These are phyloP conservation scores for Leucoraja erinaceus DNA, from an alignment of 2,113 vertebrate species.

Conservation along the genomic window DNA sequence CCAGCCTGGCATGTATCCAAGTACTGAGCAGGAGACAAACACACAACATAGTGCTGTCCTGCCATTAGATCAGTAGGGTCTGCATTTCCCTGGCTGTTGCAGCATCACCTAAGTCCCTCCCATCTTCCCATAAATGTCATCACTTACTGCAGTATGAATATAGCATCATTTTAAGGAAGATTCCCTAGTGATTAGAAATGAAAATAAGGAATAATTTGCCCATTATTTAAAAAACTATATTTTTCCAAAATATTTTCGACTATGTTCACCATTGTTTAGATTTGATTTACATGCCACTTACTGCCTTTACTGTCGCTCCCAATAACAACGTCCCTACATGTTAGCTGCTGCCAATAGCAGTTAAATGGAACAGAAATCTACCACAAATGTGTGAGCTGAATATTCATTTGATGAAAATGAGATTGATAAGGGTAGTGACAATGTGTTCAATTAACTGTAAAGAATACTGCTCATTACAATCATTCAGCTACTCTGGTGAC, in stretches of 20 bases:
- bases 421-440: neutral
- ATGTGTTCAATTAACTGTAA: constrained; percentile 24
- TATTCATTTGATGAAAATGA: constrained; percentile 6
- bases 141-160: neutral
- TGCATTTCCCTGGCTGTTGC: neutral
- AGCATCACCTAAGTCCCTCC: neutral
- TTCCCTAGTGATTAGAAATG: neutral
- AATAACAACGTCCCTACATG: neutral
- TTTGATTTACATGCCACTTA: constrained; percentile 6
- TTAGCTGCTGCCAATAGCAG: neutral
- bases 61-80: neutral
- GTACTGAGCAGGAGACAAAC: neutral
- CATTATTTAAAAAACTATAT: neutral
- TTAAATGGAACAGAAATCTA: neutral
- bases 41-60: neutral
- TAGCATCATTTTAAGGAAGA: neutral
- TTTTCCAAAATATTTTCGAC: neutral
- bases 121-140: neutral
- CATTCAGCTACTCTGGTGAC: neutral
- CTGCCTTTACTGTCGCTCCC: no score
- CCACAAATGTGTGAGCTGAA: neutral
- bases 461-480: constrained; percentile 21
- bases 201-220: neutral
- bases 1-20: neutral
- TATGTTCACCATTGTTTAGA: neutral